Evolutionary conservation across 2,888 invertebrate genomes (phyloP).

Genomic region (Ophion slaviceki): DNA sequence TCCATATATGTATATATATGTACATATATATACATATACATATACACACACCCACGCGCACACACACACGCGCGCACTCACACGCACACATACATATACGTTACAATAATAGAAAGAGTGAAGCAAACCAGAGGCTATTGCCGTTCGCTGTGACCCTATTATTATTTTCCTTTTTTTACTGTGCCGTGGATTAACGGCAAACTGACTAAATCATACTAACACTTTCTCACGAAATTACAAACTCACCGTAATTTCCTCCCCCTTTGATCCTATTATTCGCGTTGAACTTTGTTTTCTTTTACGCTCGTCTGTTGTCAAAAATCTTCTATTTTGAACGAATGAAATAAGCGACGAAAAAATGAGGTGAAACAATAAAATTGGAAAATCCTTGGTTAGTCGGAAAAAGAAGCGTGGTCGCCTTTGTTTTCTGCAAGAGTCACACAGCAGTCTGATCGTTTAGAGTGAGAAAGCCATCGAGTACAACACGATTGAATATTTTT

Average conservation of each 20-base stretch:
- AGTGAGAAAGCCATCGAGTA: background rate
- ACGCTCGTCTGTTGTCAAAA: too few relatives aligned
- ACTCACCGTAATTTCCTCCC: background rate
- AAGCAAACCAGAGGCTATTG: slow-evolving; percentile 79
- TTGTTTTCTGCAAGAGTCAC: background rate
- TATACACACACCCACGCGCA: background rate
- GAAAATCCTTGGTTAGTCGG: background rate
- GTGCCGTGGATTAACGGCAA: slow-evolving; percentile 53
- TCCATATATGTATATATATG: slow-evolving; percentile 34
- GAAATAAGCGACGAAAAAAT: too few relatives aligned
- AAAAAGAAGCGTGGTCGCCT: background rate
- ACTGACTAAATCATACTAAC: slow-evolving; percentile 51
- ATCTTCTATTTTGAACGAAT: too few relatives aligned
- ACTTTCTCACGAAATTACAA: slow-evolving; percentile 47
- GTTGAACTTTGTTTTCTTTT: too few relatives aligned
- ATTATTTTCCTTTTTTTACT: slow-evolving; percentile 35
- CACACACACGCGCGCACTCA: background rate
- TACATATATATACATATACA: background rate
- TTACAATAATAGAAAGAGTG: slow-evolving; percentile 79
- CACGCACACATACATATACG: slow-evolving; percentile 67
- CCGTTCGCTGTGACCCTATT: slow-evolving; percentile 68
- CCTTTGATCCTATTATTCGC: too few relatives aligned
- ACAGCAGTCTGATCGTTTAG: background rate
- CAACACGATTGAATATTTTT: background rate
- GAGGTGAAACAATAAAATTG: too few relatives aligned